Evolutionary conservation across 2,888 invertebrate genomes (phyloP), one percentile per base, ranked within the genome.

Genomic region (Diaperis boleti): DNA sequence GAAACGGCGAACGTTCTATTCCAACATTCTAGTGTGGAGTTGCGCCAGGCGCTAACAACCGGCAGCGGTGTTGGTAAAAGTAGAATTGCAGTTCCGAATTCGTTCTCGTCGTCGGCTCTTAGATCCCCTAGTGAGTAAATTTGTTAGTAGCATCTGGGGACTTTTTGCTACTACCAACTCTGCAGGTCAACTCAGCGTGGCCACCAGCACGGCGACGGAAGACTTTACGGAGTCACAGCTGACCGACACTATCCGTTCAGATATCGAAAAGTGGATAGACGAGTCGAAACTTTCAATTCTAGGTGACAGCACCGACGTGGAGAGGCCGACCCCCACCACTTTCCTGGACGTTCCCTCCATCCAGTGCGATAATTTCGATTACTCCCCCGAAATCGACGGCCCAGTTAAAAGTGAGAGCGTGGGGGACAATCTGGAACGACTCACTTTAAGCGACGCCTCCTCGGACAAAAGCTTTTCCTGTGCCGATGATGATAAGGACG

Each of bases 1-100:
- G 97, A 98, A 80, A 85, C 88, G 73, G 82, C 93, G 18, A 86
- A 88, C 14, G 86, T 88, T 45, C 75, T 92, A 1, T 76, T 92
- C 3, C 83, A 83, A 69, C 82, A 83, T 74, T 85, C 78, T 68
- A 85, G 85, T 1, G 82, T 84, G 0, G 82, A 83, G 0, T 82
- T 89, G 22, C 81, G 85, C 52, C 76, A 79, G 1, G 81, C 85
- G 1, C 76, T 92, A 10, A 72, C 87, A 14, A 86, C 85, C 33
- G 72, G 79, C 4, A 79, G 80, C 47, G 86, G 80, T 70, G 79
- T 86, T 41, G 74, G 74, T 20, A 76, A 78, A 52, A 78, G 81
- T 37, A 76, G 80, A 67, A 82, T 87, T 29, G 67, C 70, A 29
- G 78, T 83, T 41, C 39, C 55, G 11, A 64, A 65, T 18, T 63